Conservation (phyloP, 2,797 vertebrate genomes). For the Chiloscyllium punctatum region DNA sequence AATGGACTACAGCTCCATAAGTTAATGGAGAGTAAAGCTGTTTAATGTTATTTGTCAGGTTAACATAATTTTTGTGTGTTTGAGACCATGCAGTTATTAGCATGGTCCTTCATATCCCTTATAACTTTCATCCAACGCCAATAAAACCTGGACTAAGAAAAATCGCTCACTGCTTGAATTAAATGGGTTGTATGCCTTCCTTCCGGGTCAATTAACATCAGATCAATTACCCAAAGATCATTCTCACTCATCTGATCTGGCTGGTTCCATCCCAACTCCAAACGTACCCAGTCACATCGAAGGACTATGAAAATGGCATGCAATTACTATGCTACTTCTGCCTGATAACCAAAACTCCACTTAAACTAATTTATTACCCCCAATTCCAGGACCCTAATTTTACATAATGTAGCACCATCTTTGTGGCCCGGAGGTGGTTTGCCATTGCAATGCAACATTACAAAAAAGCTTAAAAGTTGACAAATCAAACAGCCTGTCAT, state of each 20-base stretch:
- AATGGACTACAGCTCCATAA: background rate
- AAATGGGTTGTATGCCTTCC: background rate
- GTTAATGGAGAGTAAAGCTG: background rate
- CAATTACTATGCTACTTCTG: background rate
- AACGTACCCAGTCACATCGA: background rate
- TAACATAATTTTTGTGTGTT: background rate
- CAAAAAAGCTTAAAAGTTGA: background rate
- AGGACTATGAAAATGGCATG: background rate
- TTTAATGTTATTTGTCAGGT: background rate
- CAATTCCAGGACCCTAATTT: background rate
- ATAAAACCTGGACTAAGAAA: background rate
- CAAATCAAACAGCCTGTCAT: background rate
- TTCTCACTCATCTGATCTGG: too few species aligned
- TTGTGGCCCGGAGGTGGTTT: background rate
- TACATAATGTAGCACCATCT: background rate
- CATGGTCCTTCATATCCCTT: background rate
- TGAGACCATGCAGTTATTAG: background rate
- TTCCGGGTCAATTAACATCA: background rate
- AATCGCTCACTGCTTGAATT: constrained; percentile 8
- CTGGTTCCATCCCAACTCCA: too few species aligned
- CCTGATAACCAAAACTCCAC: background rate
- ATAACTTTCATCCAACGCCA: background rate
- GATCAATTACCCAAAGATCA: too few species aligned
- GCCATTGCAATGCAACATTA: background rate
- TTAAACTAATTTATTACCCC: background rate